Conservation (phyloP, 1,140 invertebrate species). For the Drosophila biarmipes region DNA sequence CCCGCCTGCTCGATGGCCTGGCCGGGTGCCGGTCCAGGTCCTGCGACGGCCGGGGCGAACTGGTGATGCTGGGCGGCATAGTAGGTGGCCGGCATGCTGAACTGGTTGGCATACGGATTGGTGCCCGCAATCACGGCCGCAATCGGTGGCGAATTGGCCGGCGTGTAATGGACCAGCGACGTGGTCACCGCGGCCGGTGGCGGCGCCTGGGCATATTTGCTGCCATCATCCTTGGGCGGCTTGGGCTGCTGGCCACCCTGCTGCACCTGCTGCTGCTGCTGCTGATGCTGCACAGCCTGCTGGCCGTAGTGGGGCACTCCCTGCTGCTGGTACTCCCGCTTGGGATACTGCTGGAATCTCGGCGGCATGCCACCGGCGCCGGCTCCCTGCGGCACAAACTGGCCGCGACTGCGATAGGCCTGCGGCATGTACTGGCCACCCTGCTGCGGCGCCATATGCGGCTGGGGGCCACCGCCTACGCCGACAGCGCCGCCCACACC, state of each 20-base stretch:
- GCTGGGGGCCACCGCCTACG: conserved; percentile 54
- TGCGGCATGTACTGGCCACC: conserved; percentile 64
- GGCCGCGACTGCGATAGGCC: conserved; percentile 67
- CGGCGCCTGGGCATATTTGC: conserved; percentile 40
- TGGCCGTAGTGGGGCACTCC: conserved; percentile 53
- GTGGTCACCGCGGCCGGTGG: conserved; percentile 44
- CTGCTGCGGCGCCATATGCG: conserved; percentile 68
- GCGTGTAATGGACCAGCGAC: conserved; percentile 69
- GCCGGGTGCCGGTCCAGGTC: conserved; percentile 66
- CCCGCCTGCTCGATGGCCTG: conserved; percentile 69
- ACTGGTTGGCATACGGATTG: conserved; percentile 81
- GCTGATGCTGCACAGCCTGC: conserved; percentile 48
- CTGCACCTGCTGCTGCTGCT: conserved; percentile 41
- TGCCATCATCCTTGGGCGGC: conserved; percentile 41
- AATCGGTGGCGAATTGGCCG: conserved; percentile 79
- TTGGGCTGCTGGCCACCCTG: conserved; percentile 34
- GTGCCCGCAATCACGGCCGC: conserved; percentile 71
- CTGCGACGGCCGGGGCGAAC: conserved; percentile 65
- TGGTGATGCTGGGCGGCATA: conserved; percentile 75
- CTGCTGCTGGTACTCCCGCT: conserved; percentile 76
- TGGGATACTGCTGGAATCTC: conserved; percentile 79
- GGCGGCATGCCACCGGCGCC: conserved; percentile 72
- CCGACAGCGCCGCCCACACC: conserved; percentile 38
- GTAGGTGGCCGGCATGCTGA: conserved; percentile 74
- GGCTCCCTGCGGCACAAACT: conserved; percentile 73